Conservation (phyloP, 2,888 invertebrate genomes). For the Drosophila nigritarsus region DNA sequence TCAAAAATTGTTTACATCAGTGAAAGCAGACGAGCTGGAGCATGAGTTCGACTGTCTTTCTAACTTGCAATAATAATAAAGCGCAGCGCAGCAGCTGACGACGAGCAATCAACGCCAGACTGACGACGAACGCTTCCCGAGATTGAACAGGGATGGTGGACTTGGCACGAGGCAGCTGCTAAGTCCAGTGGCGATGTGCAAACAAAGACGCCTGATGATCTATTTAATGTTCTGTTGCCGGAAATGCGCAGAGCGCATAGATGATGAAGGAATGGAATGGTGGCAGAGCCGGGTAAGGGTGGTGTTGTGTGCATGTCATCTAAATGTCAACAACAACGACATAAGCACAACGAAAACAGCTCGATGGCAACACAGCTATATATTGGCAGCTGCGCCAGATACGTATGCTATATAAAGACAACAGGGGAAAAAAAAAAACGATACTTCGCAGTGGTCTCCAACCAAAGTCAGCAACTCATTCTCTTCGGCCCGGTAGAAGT, state of each 20-base stretch:
- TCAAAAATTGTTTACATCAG: slow-evolving; percentile 75
- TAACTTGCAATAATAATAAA: slow-evolving; percentile 70
- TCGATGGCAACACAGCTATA: slow-evolving; percentile 7
- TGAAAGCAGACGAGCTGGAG: slow-evolving; percentile 11
- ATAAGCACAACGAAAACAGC: slow-evolving; percentile 30
- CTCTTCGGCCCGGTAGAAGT: slow-evolving; percentile 8
- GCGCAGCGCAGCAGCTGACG: slow-evolving; percentile 70
- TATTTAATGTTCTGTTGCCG: slow-evolving; percentile 67
- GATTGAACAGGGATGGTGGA: slow-evolving; percentile 14
- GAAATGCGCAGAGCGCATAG: slow-evolving; percentile 48
- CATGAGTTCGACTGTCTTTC: slow-evolving; percentile 25
- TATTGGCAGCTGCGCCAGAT: slow-evolving; percentile 23
- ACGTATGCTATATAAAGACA: slow-evolving; percentile 14
- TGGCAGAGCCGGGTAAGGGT: neutral
- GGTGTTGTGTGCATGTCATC: slow-evolving; percentile 62
- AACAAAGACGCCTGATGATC: slow-evolving; percentile 77
- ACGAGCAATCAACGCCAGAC: slow-evolving; percentile 59
- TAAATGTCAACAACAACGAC: slow-evolving; percentile 72
- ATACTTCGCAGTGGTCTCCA: slow-evolving; percentile 27
- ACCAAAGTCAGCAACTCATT: slow-evolving; percentile 17
- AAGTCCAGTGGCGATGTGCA: slow-evolving; percentile 62
- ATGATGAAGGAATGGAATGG: neutral
- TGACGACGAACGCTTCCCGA: slow-evolving; percentile 6
- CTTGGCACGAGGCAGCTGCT: slow-evolving; percentile 22
- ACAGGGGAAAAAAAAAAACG: slow-evolving; percentile 28